phyloP scores from a whole-genome alignment of 2,888 invertebrate species.

The Agrotis segetum region DNA sequence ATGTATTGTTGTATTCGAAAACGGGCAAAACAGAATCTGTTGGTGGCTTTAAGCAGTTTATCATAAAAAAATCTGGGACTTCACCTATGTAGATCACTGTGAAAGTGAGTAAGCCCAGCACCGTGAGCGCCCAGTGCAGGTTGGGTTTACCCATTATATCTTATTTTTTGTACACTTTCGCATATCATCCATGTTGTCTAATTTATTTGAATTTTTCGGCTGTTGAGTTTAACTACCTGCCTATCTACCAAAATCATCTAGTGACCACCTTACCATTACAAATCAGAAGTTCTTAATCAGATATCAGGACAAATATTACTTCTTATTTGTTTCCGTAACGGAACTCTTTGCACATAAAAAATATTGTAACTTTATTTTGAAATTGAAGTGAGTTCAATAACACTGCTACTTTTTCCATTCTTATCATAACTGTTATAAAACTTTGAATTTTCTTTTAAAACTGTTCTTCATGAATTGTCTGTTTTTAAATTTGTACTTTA shows the following conservation, averaged over 20 bases:
- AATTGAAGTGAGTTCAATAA: constrained; percentile 32
- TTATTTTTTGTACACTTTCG: neutral
- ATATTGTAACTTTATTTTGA: neutral
- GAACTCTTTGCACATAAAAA: neutral
- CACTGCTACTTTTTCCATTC: constrained; percentile 3
- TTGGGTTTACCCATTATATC: neutral
- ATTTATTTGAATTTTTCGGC: neutral
- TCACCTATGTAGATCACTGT: neutral
- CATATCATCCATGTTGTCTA: neutral
- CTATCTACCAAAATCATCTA: neutral
- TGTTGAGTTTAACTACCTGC: neutral
- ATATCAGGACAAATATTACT: neutral
- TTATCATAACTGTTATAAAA: neutral
- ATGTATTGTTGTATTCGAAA: neutral
- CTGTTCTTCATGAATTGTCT: neutral
- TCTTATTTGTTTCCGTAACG: neutral
- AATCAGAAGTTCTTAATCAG: too few species aligned
- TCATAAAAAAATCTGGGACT: neutral
- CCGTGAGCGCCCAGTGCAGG: neutral
- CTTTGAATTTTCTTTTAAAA: neutral
- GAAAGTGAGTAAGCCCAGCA: neutral
- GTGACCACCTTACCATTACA: neutral
- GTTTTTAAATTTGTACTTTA: neutral
- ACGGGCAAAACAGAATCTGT: neutral
- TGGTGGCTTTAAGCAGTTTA: neutral